These are phyloP conservation scores for Lagorchestes hirsutus DNA, from an alignment of 2,797 vertebrate genomes.

Conservation along the genomic window DNA sequence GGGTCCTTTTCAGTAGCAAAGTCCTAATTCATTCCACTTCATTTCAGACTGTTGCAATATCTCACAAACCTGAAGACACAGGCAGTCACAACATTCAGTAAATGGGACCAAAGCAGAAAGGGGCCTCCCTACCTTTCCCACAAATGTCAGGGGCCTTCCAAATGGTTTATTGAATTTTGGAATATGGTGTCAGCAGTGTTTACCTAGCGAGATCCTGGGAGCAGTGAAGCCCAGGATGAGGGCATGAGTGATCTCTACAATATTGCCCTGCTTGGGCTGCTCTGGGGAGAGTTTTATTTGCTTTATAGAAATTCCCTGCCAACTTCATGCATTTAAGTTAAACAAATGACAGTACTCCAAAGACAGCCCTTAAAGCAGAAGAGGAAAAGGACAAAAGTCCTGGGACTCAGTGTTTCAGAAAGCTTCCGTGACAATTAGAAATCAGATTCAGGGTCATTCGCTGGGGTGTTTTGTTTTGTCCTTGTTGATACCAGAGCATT, in stretches of 20 bases:
- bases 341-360: constrained; percentile 86
- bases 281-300: constrained; percentile 86
- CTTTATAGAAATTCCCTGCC: constrained; percentile 86
- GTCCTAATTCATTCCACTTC: not conserved
- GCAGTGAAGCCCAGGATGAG: constrained; percentile 81
- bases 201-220: constrained; percentile 82
- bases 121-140: constrained; percentile 71
- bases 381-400: constrained; percentile 48
- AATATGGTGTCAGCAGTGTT: constrained; percentile 81
- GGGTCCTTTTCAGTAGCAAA: constrained; percentile 9
- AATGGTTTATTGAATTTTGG: constrained; percentile 83
- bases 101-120: constrained; percentile 17
- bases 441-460: constrained; percentile 57
- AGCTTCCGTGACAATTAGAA: constrained; percentile 80
- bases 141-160: constrained; percentile 70
- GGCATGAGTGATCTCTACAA: constrained; percentile 83
- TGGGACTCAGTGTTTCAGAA: constrained; percentile 81
- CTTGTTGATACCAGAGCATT: constrained; percentile 70
- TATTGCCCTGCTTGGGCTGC: constrained; percentile 80
- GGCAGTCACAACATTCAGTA: constrained; percentile 20
- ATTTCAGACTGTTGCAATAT: not conserved
- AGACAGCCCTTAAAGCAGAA: constrained; percentile 84
- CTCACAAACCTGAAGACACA: not conserved
- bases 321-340: constrained; percentile 86
- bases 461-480: constrained; percentile 60